Percentiles rank a stretch among this genome's conserved stretches.
These are phyloP conservation scores for Xiphorhynchus elegans DNA, from an alignment of 2,113 vertebrate genomes.

Conservation along the genomic window DNA sequence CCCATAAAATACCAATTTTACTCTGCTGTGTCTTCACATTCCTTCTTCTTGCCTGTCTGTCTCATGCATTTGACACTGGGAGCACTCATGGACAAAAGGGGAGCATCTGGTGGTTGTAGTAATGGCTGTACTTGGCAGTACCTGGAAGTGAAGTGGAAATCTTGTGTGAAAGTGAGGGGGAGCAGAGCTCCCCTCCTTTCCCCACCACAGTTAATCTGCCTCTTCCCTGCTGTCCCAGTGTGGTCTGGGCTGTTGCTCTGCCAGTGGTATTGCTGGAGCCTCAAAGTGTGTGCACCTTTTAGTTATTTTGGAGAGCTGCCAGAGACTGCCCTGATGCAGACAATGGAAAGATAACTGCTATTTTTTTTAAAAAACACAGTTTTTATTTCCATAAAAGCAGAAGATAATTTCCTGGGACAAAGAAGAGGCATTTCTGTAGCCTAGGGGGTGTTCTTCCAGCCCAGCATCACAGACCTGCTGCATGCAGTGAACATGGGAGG, in stretches of 20 bases:
- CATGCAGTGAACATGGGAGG: not conserved
- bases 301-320: not conserved
- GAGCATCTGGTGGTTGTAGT: not conserved
- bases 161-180: not conserved
- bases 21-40: not conserved
- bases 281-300: not conserved
- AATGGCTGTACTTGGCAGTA: not conserved
- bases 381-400: not conserved
- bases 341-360: not conserved
- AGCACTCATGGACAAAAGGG: not conserved
- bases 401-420: not conserved
- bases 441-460: not conserved
- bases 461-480: not conserved
- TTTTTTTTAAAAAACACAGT: not conserved
- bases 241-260: not conserved
- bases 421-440: not conserved
- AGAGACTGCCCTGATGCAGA: not conserved
- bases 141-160: not conserved
- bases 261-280: not conserved
- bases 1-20: not conserved
- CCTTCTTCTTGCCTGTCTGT: not conserved
- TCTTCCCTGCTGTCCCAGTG: not conserved
- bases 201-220: not conserved
- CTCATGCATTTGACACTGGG: not conserved
- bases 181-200: not conserved